Evolutionary conservation across 2,888 invertebrate genomes (phyloP).

Genomic region (Thysanoteuthis rhombus): DNA sequence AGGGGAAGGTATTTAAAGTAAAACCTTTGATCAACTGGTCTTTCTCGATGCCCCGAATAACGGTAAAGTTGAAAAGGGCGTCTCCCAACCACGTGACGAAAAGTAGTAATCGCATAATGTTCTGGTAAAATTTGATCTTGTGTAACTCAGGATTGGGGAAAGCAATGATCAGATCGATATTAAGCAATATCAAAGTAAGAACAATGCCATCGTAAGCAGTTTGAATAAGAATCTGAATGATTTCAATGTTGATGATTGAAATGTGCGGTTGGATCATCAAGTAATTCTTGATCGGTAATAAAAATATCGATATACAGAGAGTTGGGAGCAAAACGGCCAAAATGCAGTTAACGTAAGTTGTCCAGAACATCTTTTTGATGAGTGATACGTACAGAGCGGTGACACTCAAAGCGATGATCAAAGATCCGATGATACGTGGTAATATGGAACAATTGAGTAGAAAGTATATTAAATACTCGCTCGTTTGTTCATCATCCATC

Average conservation of each 20-base stretch:
- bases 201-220: not conserved
- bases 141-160: not conserved
- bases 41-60: not conserved
- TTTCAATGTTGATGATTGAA: not conserved
- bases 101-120: not conserved
- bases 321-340: not conserved
- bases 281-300: not conserved
- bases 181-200: not conserved
- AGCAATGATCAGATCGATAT: not conserved
- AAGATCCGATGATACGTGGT: too few relatives aligned
- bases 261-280: not conserved
- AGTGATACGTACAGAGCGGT: too few relatives aligned
- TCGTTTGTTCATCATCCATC: too few relatives aligned
- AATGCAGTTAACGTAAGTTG: not conserved
- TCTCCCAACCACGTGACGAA: not conserved
- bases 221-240: not conserved
- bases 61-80: not conserved
- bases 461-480: too few relatives aligned
- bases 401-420: too few relatives aligned
- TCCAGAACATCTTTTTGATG: not conserved
- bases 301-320: not conserved
- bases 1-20: not conserved
- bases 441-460: too few relatives aligned
- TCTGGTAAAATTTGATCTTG: not conserved
- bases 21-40: not conserved